Conservation (phyloP, 2,888 invertebrate species). For the Buathra laborator region DNA sequence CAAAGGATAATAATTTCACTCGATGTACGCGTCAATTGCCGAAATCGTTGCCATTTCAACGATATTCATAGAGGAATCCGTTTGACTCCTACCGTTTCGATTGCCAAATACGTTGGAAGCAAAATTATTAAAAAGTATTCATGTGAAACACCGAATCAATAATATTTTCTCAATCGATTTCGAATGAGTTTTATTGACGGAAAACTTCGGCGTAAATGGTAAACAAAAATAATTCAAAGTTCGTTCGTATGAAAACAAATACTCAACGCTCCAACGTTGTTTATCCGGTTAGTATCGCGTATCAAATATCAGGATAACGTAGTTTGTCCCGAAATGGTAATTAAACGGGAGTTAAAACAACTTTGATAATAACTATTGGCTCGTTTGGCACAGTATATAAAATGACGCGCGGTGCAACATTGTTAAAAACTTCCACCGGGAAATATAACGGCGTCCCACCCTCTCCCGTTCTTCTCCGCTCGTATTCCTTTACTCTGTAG, state of each 20-base stretch:
- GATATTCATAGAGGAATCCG: not conserved
- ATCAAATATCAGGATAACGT: not conserved
- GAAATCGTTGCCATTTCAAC: not conserved
- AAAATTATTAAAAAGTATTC: not conserved
- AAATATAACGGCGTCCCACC: not conserved
- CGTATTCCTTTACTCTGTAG: not conserved
- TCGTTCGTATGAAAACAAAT: no score
- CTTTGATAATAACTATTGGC: not conserved
- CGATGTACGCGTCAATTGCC: not conserved
- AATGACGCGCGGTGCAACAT: not conserved
- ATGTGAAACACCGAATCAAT: not conserved
- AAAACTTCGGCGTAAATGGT: no score
- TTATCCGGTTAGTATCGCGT: not conserved
- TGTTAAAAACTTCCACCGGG: not conserved
- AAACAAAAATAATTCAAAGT: no score
- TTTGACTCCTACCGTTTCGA: not conserved
- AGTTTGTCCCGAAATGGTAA: not conserved
- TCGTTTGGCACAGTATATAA: not conserved
- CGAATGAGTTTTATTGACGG: no score
- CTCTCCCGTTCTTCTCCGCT: not conserved
- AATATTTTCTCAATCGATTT: not conserved
- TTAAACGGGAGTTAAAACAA: not conserved
- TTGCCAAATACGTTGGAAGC: not conserved
- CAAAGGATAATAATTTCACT: constrained; percentile 6
- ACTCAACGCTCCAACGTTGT: no score